Base-by-base conservation (phyloP, 2,797 vertebrate species). In the Leptoclinus maculatus region DNA sequence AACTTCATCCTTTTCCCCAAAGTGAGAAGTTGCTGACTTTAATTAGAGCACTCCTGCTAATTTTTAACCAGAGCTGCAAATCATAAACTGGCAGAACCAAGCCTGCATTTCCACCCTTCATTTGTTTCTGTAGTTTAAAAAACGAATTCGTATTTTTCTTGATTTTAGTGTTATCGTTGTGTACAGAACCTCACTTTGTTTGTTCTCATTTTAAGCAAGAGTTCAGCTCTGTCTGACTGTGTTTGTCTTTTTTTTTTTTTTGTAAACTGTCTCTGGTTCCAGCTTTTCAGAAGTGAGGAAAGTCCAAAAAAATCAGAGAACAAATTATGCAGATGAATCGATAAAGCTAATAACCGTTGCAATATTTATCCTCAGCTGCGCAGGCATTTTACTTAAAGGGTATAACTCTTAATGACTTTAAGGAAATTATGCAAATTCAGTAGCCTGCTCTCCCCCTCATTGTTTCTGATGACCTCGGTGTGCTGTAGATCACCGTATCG, bases 1-100 rank as follows among this genome's bases (percentile, higher is more conserved):
- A 29, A 14, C 38, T 60, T 83, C 63, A 47, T 72, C 79, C 49
- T 79, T 82, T 59, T 32, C 56, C 25, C 67, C 25, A 51, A 78
- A 80, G 84, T 87, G 91, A 83, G 82, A 90, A 80, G 78, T 66
- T 25, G 23, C 71, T 84, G 60, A 71, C 78, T 91, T 89, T 79
- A 69, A 92, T 92, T 89, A 88, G 78, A 91, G 78, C 59, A 56
- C 57, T 51, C 34, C 78, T 93, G 91, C 79, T 87, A 90, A 90
- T 91, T 86, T 87, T 90, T 79, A 88, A 90, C 86, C 69, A 57
- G 66, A 68, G 71, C 73, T 76, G 72, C 47, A 82, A 80, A 65
- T 71, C 41, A 85, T 47, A 66, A 88, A 68, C 47, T 72, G 58
- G 32, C 65, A 54, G 36, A 73, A 21, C n/a, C 57, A 21, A 10